Conservation (phyloP, 2,113 vertebrate genomes). For the Diadophis punctatus region DNA sequence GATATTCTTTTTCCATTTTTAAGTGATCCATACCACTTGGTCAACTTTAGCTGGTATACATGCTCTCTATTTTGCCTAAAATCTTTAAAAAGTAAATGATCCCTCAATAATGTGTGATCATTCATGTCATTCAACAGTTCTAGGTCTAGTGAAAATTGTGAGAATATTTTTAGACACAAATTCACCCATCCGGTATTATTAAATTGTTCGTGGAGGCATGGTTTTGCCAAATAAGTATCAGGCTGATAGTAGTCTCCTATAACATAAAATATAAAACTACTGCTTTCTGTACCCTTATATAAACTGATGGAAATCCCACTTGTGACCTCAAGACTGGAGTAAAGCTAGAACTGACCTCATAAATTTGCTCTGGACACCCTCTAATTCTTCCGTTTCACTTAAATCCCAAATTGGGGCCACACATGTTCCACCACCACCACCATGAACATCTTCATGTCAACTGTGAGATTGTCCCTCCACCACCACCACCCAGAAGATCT, state of each 20-base stretch:
- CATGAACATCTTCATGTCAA: neutral
- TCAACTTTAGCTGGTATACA: neutral
- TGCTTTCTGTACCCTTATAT: neutral
- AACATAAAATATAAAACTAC: neutral
- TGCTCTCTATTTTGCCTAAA: neutral
- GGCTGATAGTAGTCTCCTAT: neutral
- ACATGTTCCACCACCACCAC: no score
- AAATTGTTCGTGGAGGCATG: neutral
- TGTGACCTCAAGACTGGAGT: neutral
- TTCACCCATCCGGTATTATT: neutral
- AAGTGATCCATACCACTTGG: neutral
- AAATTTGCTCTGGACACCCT: neutral
- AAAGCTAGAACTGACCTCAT: neutral
- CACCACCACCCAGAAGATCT: accelerated
- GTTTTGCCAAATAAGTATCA: neutral
- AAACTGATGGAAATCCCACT: neutral
- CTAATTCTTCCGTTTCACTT: neutral
- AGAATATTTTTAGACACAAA: neutral
- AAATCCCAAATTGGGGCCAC: neutral
- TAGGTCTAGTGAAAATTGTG: neutral
- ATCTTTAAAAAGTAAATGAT: neutral
- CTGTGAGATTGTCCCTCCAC: neutral
- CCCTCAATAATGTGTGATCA: neutral
- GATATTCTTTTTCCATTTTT: neutral
- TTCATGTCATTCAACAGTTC: neutral